These are phyloP conservation scores for Crambe crambe DNA, from an alignment of 37 sponge, comb jelly and placozoan species.

Conservation along the genomic window DNA sequence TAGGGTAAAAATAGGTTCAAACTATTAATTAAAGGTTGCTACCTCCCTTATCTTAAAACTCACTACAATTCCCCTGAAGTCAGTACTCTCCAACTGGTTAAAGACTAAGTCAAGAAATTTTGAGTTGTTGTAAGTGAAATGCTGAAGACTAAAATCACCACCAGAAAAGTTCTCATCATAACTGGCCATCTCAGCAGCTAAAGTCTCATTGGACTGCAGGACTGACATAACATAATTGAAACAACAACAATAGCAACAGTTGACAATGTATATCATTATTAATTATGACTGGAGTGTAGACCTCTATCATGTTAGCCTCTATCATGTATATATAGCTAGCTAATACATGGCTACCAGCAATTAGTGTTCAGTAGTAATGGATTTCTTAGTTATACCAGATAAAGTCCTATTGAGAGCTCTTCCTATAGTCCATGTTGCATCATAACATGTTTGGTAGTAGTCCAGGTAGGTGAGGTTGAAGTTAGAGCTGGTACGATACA, in stretches of 20 bases:
- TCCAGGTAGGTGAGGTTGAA: not conserved
- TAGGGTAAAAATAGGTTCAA: not conserved
- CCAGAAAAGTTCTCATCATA: not conserved
- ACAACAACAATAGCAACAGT: too few species aligned
- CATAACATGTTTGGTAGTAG: constrained; percentile 19
- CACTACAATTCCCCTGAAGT: constrained; percentile 45
- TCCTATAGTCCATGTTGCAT: constrained; percentile 31
- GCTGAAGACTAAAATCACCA: too few species aligned
- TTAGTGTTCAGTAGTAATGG: too few species aligned
- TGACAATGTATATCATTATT: too few species aligned
- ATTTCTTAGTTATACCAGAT: not conserved
- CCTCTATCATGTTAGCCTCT: too few species aligned
- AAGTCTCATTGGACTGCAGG: not conserved
- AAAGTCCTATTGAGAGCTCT: constrained; percentile 13
- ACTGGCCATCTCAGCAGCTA: not conserved
- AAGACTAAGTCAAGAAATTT: constrained; percentile 12
- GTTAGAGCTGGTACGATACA: not conserved
- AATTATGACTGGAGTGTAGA: too few species aligned
- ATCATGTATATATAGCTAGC: too few species aligned
- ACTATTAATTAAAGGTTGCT: not conserved
- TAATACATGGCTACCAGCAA: too few species aligned
- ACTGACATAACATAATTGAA: too few species aligned
- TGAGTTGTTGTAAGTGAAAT: constrained; percentile 32
- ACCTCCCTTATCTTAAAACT: not conserved
- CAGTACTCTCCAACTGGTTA: constrained; percentile 5